Base-by-base conservation (phyloP, 92 coral and sea anemone species). In the Palythoa grandis region DNA sequence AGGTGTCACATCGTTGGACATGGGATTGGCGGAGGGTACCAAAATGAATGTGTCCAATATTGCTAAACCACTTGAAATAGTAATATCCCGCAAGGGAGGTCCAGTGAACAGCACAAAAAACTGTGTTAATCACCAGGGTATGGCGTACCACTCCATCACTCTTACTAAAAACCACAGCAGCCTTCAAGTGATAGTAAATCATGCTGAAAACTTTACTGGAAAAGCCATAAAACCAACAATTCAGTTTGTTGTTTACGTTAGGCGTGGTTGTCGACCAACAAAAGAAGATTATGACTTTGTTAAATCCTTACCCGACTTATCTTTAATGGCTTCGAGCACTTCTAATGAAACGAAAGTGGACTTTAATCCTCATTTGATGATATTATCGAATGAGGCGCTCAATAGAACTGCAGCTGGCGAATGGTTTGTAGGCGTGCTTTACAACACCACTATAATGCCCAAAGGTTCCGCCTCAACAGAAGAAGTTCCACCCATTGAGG, bases 401-500 rank as follows among this genome's bases (percentile, higher is more conserved):
- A 96, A 96, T 65, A 83, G 60, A 24, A 92, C 98, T 11, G 93
- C 98, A 2, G 98, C 96, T 2, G 98, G 98, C 1, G n/a, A 35
- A 1, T 96, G 96, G 98, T 92, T 72, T 47, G 85, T 82, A 5
- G 93, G 88, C 1, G 92, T 92, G 57, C 76, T 67, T 39, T 92
- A 92, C 79, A 92, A 92, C 69, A 87, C 88, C 56, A 90, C 93
- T 58, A 16, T 86, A 10, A 53, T 24, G 12, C 71, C 56, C 15
- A 22, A 73, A 23, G 72, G 19, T 24, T n/a, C 43, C 7, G 35
- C 13, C 38, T 22, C 16, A 47, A 76, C 60, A 2, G 85, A 58
- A 75, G 35, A 75, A 7, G 72, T 13, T 52, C 2, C 52, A 48
- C 71, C 85, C 3, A 11, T 2, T 17, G 29, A 20, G 83, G 72